Percentiles rank a stretch among this genome's conserved stretches.
Evolutionary conservation across 2,113 vertebrate genomes (phyloP).

Genomic region (Forbesichthys agassizii): DNA sequence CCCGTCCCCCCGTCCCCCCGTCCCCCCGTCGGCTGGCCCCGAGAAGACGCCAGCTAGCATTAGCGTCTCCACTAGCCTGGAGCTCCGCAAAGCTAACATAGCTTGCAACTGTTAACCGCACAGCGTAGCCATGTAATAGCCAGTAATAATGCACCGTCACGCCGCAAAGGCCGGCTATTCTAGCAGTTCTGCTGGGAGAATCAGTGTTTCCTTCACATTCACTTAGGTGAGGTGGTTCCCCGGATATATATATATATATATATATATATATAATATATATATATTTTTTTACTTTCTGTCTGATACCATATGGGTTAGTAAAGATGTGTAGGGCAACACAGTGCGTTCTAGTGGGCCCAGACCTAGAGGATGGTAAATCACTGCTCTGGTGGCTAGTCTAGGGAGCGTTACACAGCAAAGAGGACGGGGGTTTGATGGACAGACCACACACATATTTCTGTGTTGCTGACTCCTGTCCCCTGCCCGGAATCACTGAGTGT

Average conservation of each 20-base stretch:
- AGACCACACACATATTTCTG: conserved; percentile 19
- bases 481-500: conserved; percentile 37
- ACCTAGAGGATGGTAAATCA: too few species aligned
- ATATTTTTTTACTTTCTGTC: not conserved
- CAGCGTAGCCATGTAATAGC: not conserved
- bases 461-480: conserved; percentile 33
- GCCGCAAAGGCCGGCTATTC: not conserved
- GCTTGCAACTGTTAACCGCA: not conserved
- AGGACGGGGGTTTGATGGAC: not conserved
- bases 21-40: conserved; percentile 47
- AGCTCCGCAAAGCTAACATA: conserved; percentile 23
- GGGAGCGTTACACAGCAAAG: too few species aligned
- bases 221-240: not conserved
- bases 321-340: not conserved
- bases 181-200: not conserved
- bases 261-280: not conserved
- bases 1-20: too few species aligned
- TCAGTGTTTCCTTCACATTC: not conserved
- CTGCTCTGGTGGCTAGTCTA: too few species aligned
- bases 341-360: too few species aligned
- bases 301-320: not conserved
- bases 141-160: conserved; percentile 12
- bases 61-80: conserved; percentile 38
- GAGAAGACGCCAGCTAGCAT: conserved; percentile 47
- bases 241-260: not conserved